Conservation (phyloP, 2,797 vertebrate genomes). For the Trematomus bernacchii region DNA sequence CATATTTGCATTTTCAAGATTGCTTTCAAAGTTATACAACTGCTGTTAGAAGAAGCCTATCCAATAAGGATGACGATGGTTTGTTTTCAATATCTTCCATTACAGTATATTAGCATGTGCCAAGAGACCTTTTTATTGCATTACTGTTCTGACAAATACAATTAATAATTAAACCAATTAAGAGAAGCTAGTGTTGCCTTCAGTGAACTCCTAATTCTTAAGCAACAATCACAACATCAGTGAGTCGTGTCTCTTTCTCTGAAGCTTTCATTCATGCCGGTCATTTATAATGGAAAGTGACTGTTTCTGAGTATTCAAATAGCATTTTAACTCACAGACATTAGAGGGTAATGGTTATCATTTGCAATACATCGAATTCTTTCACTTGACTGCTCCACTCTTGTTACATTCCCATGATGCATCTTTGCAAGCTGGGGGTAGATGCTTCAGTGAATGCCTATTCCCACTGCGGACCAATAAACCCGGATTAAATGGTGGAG, state of each 20-base stretch:
- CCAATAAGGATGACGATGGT: slow-evolving; percentile 1
- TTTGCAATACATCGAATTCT: slow-evolving; percentile 21
- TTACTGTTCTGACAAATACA: slow-evolving; percentile 37
- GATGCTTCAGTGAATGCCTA: slow-evolving; percentile 39
- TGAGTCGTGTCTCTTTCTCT: slow-evolving; percentile 15
- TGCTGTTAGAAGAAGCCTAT: slow-evolving; percentile 5
- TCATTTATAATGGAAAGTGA: slow-evolving; percentile 46
- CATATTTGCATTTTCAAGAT: slow-evolving; percentile 5
- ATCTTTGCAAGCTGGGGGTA: slow-evolving; percentile 40
- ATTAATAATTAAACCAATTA: slow-evolving; percentile 42
- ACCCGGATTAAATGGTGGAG: slow-evolving; percentile 53
- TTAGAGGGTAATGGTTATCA: slow-evolving; percentile 35
- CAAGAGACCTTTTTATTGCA: slow-evolving; percentile 21
- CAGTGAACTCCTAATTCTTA: slow-evolving; percentile 24
- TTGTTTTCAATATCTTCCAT: slow-evolving; percentile 10
- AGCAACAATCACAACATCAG: slow-evolving; percentile 30
- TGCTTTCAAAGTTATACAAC: slow-evolving; percentile 1
- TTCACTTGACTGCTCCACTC: slow-evolving; percentile 21
- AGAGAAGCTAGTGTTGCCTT: slow-evolving; percentile 7
- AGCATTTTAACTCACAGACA: slow-evolving; percentile 53
- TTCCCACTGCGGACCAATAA: slow-evolving; percentile 57
- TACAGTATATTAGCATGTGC: slow-evolving; percentile 19
- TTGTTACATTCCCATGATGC: slow-evolving; percentile 49
- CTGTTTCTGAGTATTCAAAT: slow-evolving; percentile 40
- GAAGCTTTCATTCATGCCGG: not conserved